Evolutionary conservation across 2,888 invertebrate species (phyloP).

Genomic region (Lissocephala sabroskyi): DNA sequence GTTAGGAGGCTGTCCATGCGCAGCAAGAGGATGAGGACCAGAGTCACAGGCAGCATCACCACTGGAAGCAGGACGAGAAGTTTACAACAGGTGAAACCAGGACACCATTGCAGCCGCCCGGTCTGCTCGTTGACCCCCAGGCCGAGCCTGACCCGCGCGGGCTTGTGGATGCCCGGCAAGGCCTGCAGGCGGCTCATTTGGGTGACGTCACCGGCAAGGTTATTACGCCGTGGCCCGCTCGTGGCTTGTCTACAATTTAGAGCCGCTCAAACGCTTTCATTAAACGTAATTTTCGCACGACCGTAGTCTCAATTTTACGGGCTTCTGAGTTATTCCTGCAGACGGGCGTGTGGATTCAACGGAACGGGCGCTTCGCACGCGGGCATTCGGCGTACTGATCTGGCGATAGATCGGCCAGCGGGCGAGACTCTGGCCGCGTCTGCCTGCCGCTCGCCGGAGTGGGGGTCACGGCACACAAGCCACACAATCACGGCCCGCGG

Average conservation of each 20-base stretch:
- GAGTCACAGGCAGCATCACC: conserved; percentile 68
- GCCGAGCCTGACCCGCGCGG: conserved; percentile 43
- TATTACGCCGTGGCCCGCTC: conserved; percentile 19
- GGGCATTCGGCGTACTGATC: conserved; percentile 62
- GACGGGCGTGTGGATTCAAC: background rate
- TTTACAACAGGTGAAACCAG: conserved; percentile 71
- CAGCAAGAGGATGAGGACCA: conserved; percentile 66
- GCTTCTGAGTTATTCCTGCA: background rate
- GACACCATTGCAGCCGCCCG: conserved; percentile 72
- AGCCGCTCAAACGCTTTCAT: too few species aligned
- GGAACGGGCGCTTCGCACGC: conserved; percentile 55
- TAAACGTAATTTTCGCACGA: conserved; percentile 54
- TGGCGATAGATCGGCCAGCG: too few species aligned
- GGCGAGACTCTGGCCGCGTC: conserved; percentile 6
- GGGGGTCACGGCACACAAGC: background rate
- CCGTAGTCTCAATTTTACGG: conserved; percentile 6
- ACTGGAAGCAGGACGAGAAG: conserved; percentile 70
- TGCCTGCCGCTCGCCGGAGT: background rate
- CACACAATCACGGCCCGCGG: conserved; percentile 58
- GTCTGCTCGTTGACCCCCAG: conserved; percentile 70
- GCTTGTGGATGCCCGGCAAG: background rate
- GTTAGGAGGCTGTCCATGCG: conserved; percentile 68
- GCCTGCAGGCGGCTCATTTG: conserved; percentile 18
- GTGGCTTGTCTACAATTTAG: too few species aligned
- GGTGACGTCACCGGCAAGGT: conserved; percentile 16